Base-by-base conservation (phyloP, 2,888 invertebrate genomes). In the Synanthedon myopaeformis region DNA sequence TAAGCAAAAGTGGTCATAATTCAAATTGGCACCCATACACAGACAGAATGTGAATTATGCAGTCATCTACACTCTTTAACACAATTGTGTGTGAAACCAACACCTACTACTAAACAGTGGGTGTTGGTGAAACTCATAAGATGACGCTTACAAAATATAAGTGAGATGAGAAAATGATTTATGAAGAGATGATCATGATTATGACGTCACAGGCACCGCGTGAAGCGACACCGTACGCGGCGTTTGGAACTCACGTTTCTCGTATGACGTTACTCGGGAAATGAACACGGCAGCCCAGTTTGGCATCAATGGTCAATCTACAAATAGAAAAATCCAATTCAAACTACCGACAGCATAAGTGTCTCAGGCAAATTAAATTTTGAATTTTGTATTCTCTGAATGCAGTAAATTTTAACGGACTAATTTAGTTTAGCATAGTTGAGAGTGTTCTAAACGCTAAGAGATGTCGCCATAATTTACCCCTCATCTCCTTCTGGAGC, bases 231-330 rank as follows among this genome's bases (percentile, higher is more conserved):
- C 13, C 61, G 63, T 64, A 62, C 70, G 67, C 64, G 64, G 57
- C 57, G 52, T 57, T 59, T 62, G 64, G 57, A 70, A 88, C 88
- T 88, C 88, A 87, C 88, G 78, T 82, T 81, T 83, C 80, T 82
- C 73, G 76, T 71, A 78, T 82, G 87, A 83, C 85, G 82, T 85
- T 79, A 83, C 82, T 84, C 76, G 82, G 73, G 73, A 88, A 88
- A 80, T 76, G 88, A 70, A 88, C 88, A 67, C 87, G 86, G 79
- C 76, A 82, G 74, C 88, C 88, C 77, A 87, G 79, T 82, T 87
- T 87, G 72, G 80, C 80, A 76, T 79, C 80, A 83, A 87, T 82
- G 85, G 80, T 84, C 86, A 88, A 86, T 87, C 88, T 88, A 88
- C 77, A 87, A 88, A 84, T 79, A 84, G 79, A 85, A 80, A 84